Base-by-base conservation (phyloP, 1,140 invertebrate genomes). In the Ips nitidus region DNA sequence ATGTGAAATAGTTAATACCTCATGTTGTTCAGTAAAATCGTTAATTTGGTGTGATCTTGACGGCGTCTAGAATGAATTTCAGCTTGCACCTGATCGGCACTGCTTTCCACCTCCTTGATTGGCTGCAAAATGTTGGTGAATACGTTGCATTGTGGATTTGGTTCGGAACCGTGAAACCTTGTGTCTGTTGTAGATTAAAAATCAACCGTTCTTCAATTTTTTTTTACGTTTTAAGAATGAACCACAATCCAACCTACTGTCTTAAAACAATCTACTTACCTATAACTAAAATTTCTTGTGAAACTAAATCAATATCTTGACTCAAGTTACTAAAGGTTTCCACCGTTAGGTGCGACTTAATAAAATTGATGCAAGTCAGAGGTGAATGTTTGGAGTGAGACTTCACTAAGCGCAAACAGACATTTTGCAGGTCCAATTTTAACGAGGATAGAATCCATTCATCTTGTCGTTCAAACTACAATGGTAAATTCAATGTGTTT, bases 11-110 rank as follows among this genome's bases (percentile, higher is more conserved):
- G 6, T 41, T 41, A 41, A 55, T 58, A 70, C 69, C 69, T 85
- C 94, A 98, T 97, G 78, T 97, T 97, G 79, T 98, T 97, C 2
- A 99, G 83, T 36, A 98, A 82, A 63, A 98, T 89, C 1, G 95
- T 98, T 65, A 96, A 95, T 69, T 91, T 89, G 0, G 88, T 87
- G n/a, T 86, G 85, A 70, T 91, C 90, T 1, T 80, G 81, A 6
- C 89, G 82, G 77, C 87, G 90, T 40, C 90, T 85, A 73, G 91
- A 91, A 80, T 96, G 93, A 43, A 95, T 84, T 81, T 95, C 94
- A 0, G 91, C 93, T 80, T 95, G 94, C 4, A 95, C 90, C 22
- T 85, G 80, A 79, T 89, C 82, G 64, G 80, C 80, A 75, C 85
- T 74, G 70, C 80, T 42, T 38, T 74, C 67, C 4, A 66, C 61